Conservation (phyloP, 2,797 vertebrate genomes). For the Microctenopoma stevenorrisi region DNA sequence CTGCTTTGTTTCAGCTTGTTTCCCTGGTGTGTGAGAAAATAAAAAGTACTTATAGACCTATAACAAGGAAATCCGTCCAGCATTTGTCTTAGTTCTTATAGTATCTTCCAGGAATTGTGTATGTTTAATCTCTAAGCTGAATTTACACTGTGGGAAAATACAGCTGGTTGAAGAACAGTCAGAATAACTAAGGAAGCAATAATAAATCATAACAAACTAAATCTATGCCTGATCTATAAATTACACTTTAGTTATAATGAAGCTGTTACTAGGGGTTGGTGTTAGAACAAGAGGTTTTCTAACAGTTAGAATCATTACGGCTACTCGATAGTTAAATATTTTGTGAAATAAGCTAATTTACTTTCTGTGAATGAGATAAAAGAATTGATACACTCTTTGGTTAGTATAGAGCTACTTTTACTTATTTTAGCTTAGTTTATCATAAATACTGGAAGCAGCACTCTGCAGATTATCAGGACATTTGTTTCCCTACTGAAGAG, state of each 20-base stretch:
- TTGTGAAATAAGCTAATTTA: not conserved
- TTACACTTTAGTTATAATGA: not conserved
- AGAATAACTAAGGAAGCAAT: not conserved
- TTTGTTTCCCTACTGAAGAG: no score
- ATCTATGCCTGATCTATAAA: not conserved
- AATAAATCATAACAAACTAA: not conserved
- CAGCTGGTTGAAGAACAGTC: not conserved
- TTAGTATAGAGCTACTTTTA: not conserved
- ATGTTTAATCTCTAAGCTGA: not conserved
- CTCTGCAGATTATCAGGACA: no score
- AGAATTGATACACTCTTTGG: no score
- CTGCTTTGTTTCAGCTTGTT: constrained; percentile 28
- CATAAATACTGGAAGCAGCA: no score
- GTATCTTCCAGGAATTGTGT: constrained; percentile 52
- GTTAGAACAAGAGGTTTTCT: no score
- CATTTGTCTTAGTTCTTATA: not conserved
- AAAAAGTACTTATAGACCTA: constrained; percentile 30
- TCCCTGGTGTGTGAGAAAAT: constrained; percentile 22
- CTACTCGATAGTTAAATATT: not conserved
- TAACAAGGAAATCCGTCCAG: constrained; percentile 18
- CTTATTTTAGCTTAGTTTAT: not conserved
- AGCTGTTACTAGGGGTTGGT: no score
- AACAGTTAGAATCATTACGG: not conserved
- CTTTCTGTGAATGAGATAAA: not conserved
- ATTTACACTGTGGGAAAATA: not conserved